phyloP scores from a whole-genome alignment of 2,113 vertebrate species.

The Oplegnathus fasciatus region DNA sequence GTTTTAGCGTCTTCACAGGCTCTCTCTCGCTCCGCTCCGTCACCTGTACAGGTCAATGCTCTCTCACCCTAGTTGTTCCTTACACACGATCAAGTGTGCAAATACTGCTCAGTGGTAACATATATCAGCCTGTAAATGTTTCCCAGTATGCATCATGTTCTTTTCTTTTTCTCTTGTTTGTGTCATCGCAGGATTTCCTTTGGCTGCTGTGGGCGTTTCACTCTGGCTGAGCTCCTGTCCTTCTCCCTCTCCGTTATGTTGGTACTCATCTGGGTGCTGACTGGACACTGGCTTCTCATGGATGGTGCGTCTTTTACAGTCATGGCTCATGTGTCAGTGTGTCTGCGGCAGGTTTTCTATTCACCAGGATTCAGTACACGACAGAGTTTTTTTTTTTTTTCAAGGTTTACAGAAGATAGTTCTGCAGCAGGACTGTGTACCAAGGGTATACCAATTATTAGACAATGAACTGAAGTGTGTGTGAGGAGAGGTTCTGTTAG shows the following conservation, averaged over 20 bases:
- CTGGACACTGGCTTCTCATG: slow-evolving; percentile 99
- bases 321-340: not conserved
- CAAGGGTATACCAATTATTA: not conserved
- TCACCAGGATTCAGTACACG: not conserved
- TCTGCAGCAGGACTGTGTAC: not conserved
- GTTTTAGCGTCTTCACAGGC: not conserved
- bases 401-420: no score
- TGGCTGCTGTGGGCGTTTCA: slow-evolving; percentile 98
- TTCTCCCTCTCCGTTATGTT: slow-evolving; percentile 98
- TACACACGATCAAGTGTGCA: not conserved
- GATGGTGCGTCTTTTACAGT: slow-evolving; percentile 87
- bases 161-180: not conserved
- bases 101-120: not conserved
- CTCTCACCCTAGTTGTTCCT: not conserved
- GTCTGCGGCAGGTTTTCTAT: not conserved
- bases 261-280: slow-evolving; percentile 99
- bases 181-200: slow-evolving; percentile 93
- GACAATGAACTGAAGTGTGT: not conserved
- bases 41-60: not conserved
- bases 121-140: slow-evolving; percentile 4
- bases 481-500: not conserved
- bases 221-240: slow-evolving; percentile 95
- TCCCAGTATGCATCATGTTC: not conserved
- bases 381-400: no score
- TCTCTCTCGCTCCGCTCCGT: not conserved